phyloP scores from a whole-genome alignment of 2,797 vertebrate species.

The Gymnoscopelus microlampas region DNA sequence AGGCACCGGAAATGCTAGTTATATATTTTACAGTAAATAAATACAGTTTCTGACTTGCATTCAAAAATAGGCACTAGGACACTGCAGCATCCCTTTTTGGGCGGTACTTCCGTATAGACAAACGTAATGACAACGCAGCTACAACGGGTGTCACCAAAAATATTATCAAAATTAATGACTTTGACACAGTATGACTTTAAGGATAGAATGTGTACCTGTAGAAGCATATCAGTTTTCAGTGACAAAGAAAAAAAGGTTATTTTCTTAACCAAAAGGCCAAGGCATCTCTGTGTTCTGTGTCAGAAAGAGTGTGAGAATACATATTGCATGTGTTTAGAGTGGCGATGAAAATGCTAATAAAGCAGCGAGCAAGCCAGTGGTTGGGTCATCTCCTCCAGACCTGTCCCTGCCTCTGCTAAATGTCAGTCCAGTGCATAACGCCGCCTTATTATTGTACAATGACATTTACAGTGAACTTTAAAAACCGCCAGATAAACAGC shows the following conservation, averaged over 20 bases:
- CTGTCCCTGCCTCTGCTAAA: slow-evolving; percentile 71
- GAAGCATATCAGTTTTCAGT: slow-evolving; percentile 1
- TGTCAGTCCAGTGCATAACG: slow-evolving; percentile 79
- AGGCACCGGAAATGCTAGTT: too few species aligned
- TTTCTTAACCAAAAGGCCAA: slow-evolving; percentile 45
- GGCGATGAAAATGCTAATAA: slow-evolving; percentile 59
- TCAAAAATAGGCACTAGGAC: too few species aligned
- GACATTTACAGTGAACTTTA: slow-evolving; percentile 87
- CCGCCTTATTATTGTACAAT: slow-evolving; percentile 81
- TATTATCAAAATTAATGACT: too few species aligned
- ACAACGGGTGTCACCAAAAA: background rate
- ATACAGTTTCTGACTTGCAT: too few species aligned
- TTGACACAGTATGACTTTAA: too few species aligned
- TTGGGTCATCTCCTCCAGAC: slow-evolving; percentile 66
- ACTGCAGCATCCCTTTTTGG: too few species aligned
- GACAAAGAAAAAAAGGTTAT: slow-evolving; percentile 39
- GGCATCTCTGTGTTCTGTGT: background rate
- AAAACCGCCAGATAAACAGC: slow-evolving; percentile 82
- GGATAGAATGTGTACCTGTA: background rate
- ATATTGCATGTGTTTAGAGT: slow-evolving; percentile 11
- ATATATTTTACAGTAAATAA: too few species aligned
- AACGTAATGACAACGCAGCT: background rate
- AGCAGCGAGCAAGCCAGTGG: slow-evolving; percentile 55
- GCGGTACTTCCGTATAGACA: too few species aligned
- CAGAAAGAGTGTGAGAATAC: background rate